Evolutionary conservation across 2,888 invertebrate genomes (phyloP), one percentile per base, ranked within the genome.

Genomic region (Octodonta nipae): DNA sequence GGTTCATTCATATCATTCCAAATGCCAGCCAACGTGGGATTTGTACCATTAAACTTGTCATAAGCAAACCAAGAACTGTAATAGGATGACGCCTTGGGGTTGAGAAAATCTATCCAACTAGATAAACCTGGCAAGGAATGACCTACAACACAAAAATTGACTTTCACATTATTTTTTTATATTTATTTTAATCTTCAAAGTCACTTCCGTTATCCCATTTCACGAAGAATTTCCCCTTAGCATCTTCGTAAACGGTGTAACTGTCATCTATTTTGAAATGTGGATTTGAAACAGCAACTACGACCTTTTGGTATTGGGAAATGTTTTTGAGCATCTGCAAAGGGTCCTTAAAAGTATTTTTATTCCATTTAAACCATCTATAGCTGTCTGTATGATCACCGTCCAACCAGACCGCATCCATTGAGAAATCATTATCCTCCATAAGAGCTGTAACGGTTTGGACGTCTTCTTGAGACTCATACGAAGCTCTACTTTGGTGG

Each of bases 1-100:
- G 96, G 96, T 55, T 98, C 96, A 50, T 96, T 98, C 96, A 98
- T 98, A 51, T 98, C 96, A 55, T 96, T 96, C 96, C 96, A 98
- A 15, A 86, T 73, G n/a, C 46, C 46, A 60, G 88, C 76, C 49
- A 88, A 79, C 7, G 78, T 81, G 15, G 36, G 20, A 2, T 43
- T 45, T 22, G 29, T 37, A 6, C 26, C 17, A n/a, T 31, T 29
- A 13, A 84, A 91, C 52, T 78, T 77, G 11, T 75, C 71, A 31
- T 75, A 70, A 7, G 45, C 50, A 32, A 45, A 45, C 28, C 38
- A 36, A 44, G 69, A 70, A 1, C 78, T 64, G 62, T 83, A 88
- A 63, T 88, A 96, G 30, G 84, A 71, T 11, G 78, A 65, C 0
- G 85, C 85, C 11, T 64, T 74, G 0, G 91, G 89, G 60, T 89